Percentiles rank a stretch among this genome's conserved stretches.
phyloP scores from a whole-genome alignment of 1,140 invertebrate species.

The Sogatella furcifera region DNA sequence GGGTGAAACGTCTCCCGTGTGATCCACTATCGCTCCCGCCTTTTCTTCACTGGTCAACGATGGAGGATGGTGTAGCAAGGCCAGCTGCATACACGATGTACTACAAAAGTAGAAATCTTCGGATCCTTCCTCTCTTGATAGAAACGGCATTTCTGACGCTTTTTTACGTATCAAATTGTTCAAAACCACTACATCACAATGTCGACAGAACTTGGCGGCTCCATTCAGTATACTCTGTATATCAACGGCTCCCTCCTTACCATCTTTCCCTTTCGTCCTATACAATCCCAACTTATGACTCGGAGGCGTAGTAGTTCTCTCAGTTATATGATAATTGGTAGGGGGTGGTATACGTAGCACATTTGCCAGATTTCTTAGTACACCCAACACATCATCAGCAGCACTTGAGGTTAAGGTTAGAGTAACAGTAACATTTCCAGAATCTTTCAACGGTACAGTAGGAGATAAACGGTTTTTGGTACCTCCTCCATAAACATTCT shows the following conservation, averaged over 20 bases:
- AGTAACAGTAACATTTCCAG: slow-evolving; percentile 84
- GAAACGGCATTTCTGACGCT: slow-evolving; percentile 63
- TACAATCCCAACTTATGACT: slow-evolving; percentile 72
- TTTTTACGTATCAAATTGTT: slow-evolving; percentile 71
- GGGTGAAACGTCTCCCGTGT: neutral
- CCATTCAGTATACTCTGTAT: slow-evolving; percentile 85
- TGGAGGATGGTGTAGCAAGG: slow-evolving; percentile 41
- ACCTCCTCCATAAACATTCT: slow-evolving; percentile 21
- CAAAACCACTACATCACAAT: slow-evolving; percentile 82
- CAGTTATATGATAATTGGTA: slow-evolving; percentile 72
- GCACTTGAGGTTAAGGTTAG: slow-evolving; percentile 79
- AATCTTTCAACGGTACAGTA: slow-evolving; percentile 51
- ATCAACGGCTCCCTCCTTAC: slow-evolving; percentile 72
- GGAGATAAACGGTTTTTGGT: slow-evolving; percentile 32
- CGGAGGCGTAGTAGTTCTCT: slow-evolving; percentile 63
- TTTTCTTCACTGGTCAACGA: slow-evolving; percentile 1
- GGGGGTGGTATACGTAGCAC: slow-evolving; percentile 82
- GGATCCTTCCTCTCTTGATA: slow-evolving; percentile 49
- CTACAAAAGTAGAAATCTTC: slow-evolving; percentile 77
- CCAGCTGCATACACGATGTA: slow-evolving; percentile 69
- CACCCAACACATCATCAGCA: slow-evolving; percentile 84
- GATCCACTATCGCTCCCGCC: neutral
- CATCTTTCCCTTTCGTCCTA: slow-evolving; percentile 69
- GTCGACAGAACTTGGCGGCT: slow-evolving; percentile 78
- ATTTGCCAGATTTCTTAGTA: slow-evolving; percentile 77